Evolutionary conservation across 2,888 invertebrate species (phyloP).

Genomic region (Acanthacorydalis orientalis): DNA sequence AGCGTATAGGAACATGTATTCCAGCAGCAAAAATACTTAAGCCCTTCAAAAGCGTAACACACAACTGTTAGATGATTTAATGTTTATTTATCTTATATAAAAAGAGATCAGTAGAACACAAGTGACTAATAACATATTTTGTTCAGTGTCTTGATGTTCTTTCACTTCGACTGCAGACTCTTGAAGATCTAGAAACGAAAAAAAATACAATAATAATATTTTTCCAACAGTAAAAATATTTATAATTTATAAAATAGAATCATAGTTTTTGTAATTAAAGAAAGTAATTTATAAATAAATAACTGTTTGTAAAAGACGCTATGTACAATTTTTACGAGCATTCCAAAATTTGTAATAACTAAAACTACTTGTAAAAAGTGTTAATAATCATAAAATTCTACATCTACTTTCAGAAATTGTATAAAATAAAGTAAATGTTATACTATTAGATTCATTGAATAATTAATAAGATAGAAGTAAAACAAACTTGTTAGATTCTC

Average conservation of each 20-base stretch:
- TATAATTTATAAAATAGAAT: conserved; percentile 4
- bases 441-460: no score
- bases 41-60: conserved; percentile 10
- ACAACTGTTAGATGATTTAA: conserved; percentile 8
- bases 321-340: no score
- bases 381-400: no score
- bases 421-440: no score
- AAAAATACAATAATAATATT: conserved; percentile 6
- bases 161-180: conserved; percentile 19
- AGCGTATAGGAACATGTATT: conserved; percentile 15
- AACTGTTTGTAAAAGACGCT: no score
- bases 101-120: conserved; percentile 2
- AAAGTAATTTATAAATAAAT: not conserved
- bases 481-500: no score
- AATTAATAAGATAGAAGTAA: no score
- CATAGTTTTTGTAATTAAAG: conserved; percentile 1
- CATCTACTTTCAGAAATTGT: no score
- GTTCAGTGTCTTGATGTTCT: conserved; percentile 13
- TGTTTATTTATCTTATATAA: not conserved
- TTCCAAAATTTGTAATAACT: no score
- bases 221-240: not conserved
- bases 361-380: no score
- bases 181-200: conserved; percentile 20
- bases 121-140: conserved; percentile 6
- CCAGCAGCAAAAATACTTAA: conserved; percentile 15